Base-by-base conservation (phyloP, 2,888 invertebrate genomes). In the Hipparchia sbordonii region DNA sequence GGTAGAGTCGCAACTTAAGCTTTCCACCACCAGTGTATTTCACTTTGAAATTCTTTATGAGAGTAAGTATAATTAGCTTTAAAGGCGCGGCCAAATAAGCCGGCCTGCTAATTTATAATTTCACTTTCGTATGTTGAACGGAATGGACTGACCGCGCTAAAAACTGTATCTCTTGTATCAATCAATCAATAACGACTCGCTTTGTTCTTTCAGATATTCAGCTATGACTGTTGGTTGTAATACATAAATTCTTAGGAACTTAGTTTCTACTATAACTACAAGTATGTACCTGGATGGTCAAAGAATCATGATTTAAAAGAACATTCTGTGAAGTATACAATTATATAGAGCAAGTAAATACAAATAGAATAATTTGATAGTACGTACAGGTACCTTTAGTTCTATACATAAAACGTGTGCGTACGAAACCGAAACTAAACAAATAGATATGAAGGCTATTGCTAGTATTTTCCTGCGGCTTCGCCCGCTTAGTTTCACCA, bases 31-130 rank as follows among this genome's bases (percentile, higher is more conserved):
- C 23, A 23, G 23, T 65, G 56, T 33, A 72, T 39, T 69, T 57
- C 23, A 72, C 65, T 72, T 72, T 59, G 68, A 59, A 33, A 65
- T 13, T 68, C 67, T 67, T 5, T 72, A 68, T 78, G 74, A 76
- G 76, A 81, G 23, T 23, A 23, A 23, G 23, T 23, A 76, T 80
- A 79, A 82, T 83, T 80, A 81, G 75, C 77, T 72, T 74, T 72
- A 60, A 72, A 78, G 78, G 78, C 71, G 81, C 77, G 81, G 79
- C 79, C 82, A 79, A 81, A 65, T 81, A 82, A 81, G 67, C 74
- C 65, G 57, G 54, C 74, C 79, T 81, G 84, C 84, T 84, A 85
- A 86, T 85, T 84, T 87, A 83, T 84, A 86, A 87, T 85, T 84
- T 87, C 85, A 84, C 80, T 86, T 85, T 85, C 83, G 76, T 80